Conservation (phyloP, 2,888 invertebrate genomes). For the Polia nebulosa region DNA sequence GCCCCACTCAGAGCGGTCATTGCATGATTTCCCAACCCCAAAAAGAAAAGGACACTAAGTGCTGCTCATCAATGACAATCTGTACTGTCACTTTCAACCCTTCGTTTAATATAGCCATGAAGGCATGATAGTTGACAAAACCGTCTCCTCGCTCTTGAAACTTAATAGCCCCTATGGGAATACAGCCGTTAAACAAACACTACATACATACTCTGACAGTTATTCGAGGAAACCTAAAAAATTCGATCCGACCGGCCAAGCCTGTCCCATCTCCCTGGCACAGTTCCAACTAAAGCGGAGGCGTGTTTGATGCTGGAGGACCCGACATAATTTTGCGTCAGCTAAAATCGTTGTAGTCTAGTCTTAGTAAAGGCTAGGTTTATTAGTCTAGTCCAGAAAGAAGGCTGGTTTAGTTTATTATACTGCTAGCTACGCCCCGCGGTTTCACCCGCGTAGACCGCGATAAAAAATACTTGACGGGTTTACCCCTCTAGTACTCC, state of each 20-base stretch:
- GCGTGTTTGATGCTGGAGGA: constrained; percentile 20
- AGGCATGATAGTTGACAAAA: no score
- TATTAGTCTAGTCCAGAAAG: constrained; percentile 8
- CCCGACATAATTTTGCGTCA: constrained; percentile 36
- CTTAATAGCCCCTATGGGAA: background rate
- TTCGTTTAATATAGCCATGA: no score
- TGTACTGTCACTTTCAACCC: no score
- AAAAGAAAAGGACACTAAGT: no score
- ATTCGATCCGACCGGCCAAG: constrained; percentile 53
- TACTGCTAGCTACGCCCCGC: no score
- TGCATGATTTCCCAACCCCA: no score
- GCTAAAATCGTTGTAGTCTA: constrained; percentile 4
- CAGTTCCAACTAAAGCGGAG: constrained; percentile 29
- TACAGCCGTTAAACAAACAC: background rate
- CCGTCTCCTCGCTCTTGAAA: constrained; percentile 6
- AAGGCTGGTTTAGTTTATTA: constrained; percentile 4
- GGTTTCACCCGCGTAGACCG: no score
- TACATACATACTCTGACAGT: constrained; percentile 2
- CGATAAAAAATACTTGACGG: no score
- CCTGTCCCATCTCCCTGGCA: constrained; percentile 37
- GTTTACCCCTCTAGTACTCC: no score
- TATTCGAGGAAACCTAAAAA: constrained; percentile 33
- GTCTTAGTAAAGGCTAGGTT: constrained; percentile 4
- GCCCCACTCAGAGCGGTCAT: no score
- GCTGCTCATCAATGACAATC: no score